phyloP scores from a whole-genome alignment of 1,140 invertebrate species.

The Aethina tumida region DNA sequence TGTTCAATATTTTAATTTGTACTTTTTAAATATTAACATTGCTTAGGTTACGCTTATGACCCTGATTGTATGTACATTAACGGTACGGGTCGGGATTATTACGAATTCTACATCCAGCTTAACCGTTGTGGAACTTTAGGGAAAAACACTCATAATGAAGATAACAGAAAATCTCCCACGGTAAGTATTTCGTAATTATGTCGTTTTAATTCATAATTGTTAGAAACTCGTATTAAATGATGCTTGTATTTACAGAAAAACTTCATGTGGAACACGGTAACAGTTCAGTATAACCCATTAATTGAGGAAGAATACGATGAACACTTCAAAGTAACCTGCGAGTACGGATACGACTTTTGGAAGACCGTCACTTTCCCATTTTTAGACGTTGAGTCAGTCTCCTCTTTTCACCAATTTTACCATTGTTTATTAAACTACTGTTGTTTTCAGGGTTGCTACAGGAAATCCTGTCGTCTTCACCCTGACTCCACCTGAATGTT shows the following conservation, averaged over 20 bases:
- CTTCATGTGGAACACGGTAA: slow-evolving; percentile 93
- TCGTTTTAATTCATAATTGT: slow-evolving; percentile 3
- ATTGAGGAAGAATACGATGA: slow-evolving; percentile 93
- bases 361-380: slow-evolving; percentile 93
- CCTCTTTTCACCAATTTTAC: no score
- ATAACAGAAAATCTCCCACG: slow-evolving; percentile 74
- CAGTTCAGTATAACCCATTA: slow-evolving; percentile 85
- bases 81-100: slow-evolving; percentile 80
- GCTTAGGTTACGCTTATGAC: slow-evolving; percentile 83
- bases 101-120: slow-evolving; percentile 87
- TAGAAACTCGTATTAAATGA: slow-evolving; percentile 1
- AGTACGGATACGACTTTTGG: slow-evolving; percentile 94
- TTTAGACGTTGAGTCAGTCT: slow-evolving; percentile 84
- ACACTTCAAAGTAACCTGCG: slow-evolving; percentile 92
- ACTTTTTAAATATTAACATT: not conserved
- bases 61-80: slow-evolving; percentile 92
- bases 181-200: slow-evolving; percentile 41
- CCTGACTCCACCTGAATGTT: slow-evolving; percentile 83
- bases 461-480: slow-evolving; percentile 92
- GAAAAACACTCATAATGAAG: slow-evolving; percentile 76
- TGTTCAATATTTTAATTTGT: not conserved
- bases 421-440: no score
- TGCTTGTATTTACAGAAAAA: slow-evolving; percentile 57
- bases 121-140: slow-evolving; percentile 86
- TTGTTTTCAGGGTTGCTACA: slow-evolving; percentile 66